Evolutionary conservation across 2,888 invertebrate species (phyloP).

Genomic region (Dynastes maya): DNA sequence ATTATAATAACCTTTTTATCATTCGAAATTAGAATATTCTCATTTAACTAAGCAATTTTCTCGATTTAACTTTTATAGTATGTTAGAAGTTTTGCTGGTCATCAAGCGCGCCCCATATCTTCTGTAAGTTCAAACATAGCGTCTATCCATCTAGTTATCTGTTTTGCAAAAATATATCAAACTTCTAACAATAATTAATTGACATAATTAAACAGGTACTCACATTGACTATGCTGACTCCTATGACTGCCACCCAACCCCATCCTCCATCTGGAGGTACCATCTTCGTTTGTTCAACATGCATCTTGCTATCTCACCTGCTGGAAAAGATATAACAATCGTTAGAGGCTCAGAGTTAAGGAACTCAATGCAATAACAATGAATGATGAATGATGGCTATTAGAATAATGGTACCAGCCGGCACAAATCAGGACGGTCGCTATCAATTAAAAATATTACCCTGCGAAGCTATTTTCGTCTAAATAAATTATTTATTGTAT

Average conservation of each 20-base stretch:
- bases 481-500: slow-evolving; percentile 24
- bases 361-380: neutral
- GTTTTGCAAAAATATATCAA: too few species aligned
- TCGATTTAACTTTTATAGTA: too few species aligned
- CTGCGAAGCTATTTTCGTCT: slow-evolving; percentile 16
- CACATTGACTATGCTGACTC: slow-evolving; percentile 88
- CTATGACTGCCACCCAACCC: slow-evolving; percentile 91
- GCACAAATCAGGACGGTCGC: slow-evolving; percentile 9
- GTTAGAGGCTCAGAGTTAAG: neutral
- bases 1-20: too few species aligned
- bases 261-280: slow-evolving; percentile 91
- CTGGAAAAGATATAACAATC: slow-evolving; percentile 49
- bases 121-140: too few species aligned
- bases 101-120: too few species aligned
- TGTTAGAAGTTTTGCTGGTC: too few species aligned
- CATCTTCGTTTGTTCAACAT: slow-evolving; percentile 72
- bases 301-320: slow-evolving; percentile 64
- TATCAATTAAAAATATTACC: slow-evolving; percentile 28
- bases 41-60: too few species aligned
- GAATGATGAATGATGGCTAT: slow-evolving; percentile 8
- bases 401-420: neutral
- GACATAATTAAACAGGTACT: slow-evolving; percentile 69
- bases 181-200: too few species aligned
- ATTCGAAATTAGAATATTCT: too few species aligned
- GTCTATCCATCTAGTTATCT: too few species aligned